Evolutionary conservation across 2,797 vertebrate species (phyloP), one percentile per base, ranked within the genome.

Genomic region (Acestrorhynchus altus): DNA sequence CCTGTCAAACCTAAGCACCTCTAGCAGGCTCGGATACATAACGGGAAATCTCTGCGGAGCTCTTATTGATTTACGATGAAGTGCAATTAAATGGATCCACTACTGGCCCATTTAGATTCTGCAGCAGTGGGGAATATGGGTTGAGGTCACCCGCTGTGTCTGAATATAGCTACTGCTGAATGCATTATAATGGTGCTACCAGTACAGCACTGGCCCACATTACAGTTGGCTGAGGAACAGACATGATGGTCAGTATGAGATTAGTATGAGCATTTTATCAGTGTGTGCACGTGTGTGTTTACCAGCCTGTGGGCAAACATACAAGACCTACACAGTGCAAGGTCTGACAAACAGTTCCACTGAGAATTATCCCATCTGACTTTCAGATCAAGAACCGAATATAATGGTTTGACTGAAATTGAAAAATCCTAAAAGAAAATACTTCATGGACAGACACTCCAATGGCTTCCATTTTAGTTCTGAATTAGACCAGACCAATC

Each of bases 51-150:
- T 63, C 61, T 40, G 46, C 40, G 31, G 39, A 16, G 39, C 52
- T 16, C 16, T 1, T 56, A 84, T 83, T 82, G 85, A 87, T 88
- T 89, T 87, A 81, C 72, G 81, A 31, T 68, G 69, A 74, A 69
- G 73, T 35, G 8, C 28, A 73, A 77, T 60, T 79, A 83, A 79
- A 46, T 80, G 81, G 82, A 75, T 86, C 49, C 69, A 73, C 63
- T 57, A 4, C 64, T 81, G 80, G 47, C 66, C 69, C 64, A 85
- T 81, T 87, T 75, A 63, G 72, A 67, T 77, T 83, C 54, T 26
- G 68, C 66, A 79, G 78, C 74, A 66, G 75, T 77, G 79, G 82
- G 71, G 82, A 86, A 86, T 78, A 51, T 87, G 72, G 82, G 83
- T 84, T 83, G 77, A 83, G 85, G 83, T 87, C 82, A 83, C 52